phyloP scores from a whole-genome alignment of 2,888 invertebrate species.

The Lasiommata megera region DNA sequence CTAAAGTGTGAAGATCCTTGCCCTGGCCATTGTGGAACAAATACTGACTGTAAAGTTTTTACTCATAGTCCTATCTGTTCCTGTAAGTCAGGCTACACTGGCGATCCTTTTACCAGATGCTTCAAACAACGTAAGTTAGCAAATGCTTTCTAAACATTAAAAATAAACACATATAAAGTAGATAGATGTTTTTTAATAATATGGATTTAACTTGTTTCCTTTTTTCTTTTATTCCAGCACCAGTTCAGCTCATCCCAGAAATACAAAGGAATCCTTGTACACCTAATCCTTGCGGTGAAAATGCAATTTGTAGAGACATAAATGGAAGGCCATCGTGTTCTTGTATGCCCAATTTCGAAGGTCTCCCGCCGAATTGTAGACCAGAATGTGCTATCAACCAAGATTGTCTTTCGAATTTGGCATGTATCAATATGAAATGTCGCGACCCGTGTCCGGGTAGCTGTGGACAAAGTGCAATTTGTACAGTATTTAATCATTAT shows the following conservation, averaged over 20 bases:
- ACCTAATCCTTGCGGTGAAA: constrained; percentile 86
- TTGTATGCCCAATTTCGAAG: constrained; percentile 84
- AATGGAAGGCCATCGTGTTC: constrained; percentile 84
- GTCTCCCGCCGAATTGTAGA: constrained; percentile 87
- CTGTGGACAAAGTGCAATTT: constrained; percentile 84
- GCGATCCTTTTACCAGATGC: constrained; percentile 87
- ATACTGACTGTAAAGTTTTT: constrained; percentile 86
- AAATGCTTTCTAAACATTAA: neutral
- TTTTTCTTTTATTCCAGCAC: constrained; percentile 44
- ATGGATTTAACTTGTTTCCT: neutral
- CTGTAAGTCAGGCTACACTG: constrained; percentile 82
- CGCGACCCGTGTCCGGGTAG: constrained; percentile 87
- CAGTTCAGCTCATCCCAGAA: constrained; percentile 49
- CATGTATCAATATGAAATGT: constrained; percentile 88
- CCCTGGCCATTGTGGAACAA: constrained; percentile 85
- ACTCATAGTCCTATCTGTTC: constrained; percentile 91
- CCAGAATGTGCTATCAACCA: constrained; percentile 88
- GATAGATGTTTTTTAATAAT: neutral
- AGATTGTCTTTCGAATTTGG: constrained; percentile 86
- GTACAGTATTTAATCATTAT: constrained; percentile 85
- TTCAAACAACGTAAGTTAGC: constrained; percentile 70
- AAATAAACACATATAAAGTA: neutral
- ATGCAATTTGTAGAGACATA: constrained; percentile 83
- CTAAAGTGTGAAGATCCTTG: constrained; percentile 91
- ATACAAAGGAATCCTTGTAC: constrained; percentile 82